Conservation (phyloP, 2,113 vertebrate species). For the Chionomys nivalis region DNA sequence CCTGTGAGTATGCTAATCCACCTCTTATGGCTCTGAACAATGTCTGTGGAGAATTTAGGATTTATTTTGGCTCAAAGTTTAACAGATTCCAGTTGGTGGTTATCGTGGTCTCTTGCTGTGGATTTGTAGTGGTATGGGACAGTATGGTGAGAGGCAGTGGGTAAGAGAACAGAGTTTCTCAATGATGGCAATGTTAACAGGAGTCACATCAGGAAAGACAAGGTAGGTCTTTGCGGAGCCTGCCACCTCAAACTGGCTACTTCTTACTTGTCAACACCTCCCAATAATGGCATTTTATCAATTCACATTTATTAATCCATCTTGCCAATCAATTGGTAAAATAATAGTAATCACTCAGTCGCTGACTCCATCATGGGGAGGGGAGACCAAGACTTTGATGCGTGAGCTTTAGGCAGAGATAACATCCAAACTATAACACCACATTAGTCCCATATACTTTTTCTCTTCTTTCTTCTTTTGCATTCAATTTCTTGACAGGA, state of each 20-base stretch:
- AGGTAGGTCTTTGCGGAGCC: not conserved
- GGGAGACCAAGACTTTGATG: not conserved
- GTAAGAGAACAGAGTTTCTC: not conserved
- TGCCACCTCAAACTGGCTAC: not conserved
- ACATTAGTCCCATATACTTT: not conserved
- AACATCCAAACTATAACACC: not conserved
- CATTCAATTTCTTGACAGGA: not conserved
- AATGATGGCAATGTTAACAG: not conserved
- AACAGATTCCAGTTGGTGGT: not conserved
- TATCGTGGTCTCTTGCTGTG: not conserved
- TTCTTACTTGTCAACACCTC: not conserved
- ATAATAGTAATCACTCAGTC: not conserved
- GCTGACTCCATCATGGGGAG: too few species aligned
- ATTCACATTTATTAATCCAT: not conserved
- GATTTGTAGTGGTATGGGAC: too few species aligned
- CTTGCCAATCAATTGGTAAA: not conserved
- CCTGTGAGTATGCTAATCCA: not conserved
- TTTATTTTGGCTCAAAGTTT: not conserved
- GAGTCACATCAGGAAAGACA: too few species aligned
- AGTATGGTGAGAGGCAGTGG: not conserved
- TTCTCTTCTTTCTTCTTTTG: not conserved
- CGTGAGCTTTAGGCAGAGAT: not conserved
- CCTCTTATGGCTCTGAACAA: too few species aligned
- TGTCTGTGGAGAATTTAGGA: too few species aligned
- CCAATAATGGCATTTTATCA: not conserved